Percentiles rank a stretch among this genome's conserved stretches.
Conservation (phyloP, 2,888 invertebrate species). For the Caenorhabditis japonica region DNA sequence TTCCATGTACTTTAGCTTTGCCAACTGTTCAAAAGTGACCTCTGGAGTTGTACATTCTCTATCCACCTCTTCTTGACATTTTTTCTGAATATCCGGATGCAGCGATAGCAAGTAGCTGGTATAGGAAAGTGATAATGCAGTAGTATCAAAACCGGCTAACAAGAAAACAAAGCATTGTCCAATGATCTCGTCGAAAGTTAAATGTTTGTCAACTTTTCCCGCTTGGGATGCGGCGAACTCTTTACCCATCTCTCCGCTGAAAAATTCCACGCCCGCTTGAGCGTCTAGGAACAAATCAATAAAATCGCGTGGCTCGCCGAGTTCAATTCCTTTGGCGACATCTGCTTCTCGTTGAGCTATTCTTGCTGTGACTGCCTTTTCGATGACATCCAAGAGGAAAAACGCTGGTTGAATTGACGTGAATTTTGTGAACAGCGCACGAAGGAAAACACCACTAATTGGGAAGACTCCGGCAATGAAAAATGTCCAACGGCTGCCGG, state of each 20-base stretch:
- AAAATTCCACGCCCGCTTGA: slow-evolving; percentile 43
- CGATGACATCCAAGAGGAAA: slow-evolving; percentile 34
- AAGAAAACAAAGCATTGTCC: slow-evolving; percentile 67
- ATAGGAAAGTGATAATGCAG: slow-evolving; percentile 79
- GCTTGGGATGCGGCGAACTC: slow-evolving; percentile 15
- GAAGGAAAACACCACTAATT: slow-evolving; percentile 11
- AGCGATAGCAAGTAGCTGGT: slow-evolving; percentile 78
- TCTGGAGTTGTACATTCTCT: slow-evolving; percentile 45
- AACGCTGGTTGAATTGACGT: too few relatives aligned
- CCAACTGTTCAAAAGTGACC: slow-evolving; percentile 20
- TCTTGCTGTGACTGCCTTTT: slow-evolving; percentile 41
- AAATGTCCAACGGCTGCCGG: slow-evolving; percentile 11
- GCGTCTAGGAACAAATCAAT: slow-evolving; percentile 72
- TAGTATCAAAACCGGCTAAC: slow-evolving; percentile 80
- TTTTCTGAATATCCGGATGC: slow-evolving; percentile 72
- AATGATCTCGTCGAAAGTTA: slow-evolving; percentile 65
- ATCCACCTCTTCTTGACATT: slow-evolving; percentile 63
- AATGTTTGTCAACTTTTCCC: slow-evolving; percentile 54
- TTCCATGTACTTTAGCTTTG: slow-evolving; percentile 52
- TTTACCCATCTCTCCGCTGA: slow-evolving; percentile 14
- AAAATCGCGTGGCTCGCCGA: slow-evolving; percentile 64
- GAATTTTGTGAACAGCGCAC: slow-evolving; percentile 23
- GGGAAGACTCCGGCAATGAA: slow-evolving; percentile 28
- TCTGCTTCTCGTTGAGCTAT: slow-evolving; percentile 35
- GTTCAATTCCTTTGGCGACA: slow-evolving; percentile 28